These are phyloP conservation scores for Psix sp. DNA, from an alignment of 1,140 invertebrate genomes.

Conservation along the genomic window DNA sequence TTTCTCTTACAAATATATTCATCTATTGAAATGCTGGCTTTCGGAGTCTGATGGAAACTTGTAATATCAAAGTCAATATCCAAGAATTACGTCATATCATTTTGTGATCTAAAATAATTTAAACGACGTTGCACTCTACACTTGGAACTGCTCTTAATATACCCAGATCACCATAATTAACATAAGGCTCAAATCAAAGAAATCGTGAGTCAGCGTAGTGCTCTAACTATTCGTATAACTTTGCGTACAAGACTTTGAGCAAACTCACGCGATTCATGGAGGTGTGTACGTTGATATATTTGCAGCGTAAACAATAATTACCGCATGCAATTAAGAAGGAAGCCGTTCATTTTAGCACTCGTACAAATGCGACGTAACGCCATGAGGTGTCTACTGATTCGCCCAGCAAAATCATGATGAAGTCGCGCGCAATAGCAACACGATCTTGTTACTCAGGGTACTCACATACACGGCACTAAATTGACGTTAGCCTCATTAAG, in stretches of 20 bases:
- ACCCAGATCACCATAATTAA: slow-evolving; percentile 54
- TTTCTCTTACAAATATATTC: too few relatives aligned
- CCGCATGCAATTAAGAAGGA: slow-evolving; percentile 58
- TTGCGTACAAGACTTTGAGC: slow-evolving; percentile 33
- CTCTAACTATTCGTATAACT: slow-evolving; percentile 28
- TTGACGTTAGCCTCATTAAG: slow-evolving; percentile 33
- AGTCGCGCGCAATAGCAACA: slow-evolving; percentile 4
- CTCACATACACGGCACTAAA: slow-evolving; percentile 26
- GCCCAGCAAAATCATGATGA: slow-evolving; percentile 11
- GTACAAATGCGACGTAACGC: slow-evolving; percentile 27
- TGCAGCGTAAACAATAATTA: slow-evolving; percentile 61
- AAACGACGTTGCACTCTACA: slow-evolving; percentile 37
- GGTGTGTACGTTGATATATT: slow-evolving; percentile 45
- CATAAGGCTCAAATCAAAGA: slow-evolving; percentile 44
- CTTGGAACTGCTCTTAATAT: slow-evolving; percentile 16
- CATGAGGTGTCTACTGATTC: slow-evolving; percentile 32
- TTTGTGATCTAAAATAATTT: slow-evolving; percentile 30
- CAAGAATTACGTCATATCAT: slow-evolving; percentile 15
- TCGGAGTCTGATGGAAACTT: too few relatives aligned
- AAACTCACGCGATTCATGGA: slow-evolving; percentile 35
- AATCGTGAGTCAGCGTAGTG: slow-evolving; percentile 48
- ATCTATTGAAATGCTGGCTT: too few relatives aligned
- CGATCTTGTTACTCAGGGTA: slow-evolving; percentile 32
- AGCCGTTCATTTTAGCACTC: slow-evolving; percentile 36
- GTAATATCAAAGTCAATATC: slow-evolving; percentile 32